phyloP scores from a whole-genome alignment of 2,797 vertebrate genomes.

The Emydoidea blandingii region DNA sequence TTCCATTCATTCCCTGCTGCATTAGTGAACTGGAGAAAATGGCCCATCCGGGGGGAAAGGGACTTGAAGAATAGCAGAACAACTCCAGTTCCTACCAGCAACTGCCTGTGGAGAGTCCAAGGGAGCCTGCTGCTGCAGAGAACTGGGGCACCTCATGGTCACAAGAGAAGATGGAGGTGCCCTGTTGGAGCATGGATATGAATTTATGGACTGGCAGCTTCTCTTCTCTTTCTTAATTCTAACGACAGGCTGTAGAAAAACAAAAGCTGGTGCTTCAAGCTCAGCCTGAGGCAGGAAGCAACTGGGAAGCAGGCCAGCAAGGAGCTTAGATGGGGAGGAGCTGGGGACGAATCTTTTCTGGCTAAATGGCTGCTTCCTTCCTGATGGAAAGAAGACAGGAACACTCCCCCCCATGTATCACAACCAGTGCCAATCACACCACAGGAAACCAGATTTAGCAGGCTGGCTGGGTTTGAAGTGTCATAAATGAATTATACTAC shows the following conservation, averaged over 20 bases:
- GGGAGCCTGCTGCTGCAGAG: not conserved
- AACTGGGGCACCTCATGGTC: not conserved
- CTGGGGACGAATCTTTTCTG: not conserved
- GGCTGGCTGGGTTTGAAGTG: not conserved
- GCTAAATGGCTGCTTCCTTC: not conserved
- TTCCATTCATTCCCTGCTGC: not conserved
- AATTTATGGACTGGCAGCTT: too few relatives aligned
- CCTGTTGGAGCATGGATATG: fast-evolving
- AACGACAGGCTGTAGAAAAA: not conserved
- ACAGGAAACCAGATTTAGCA: not conserved
- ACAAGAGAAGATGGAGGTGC: not conserved
- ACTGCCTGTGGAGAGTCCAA: not conserved
- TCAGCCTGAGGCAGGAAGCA: not conserved
- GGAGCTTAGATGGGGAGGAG: not conserved
- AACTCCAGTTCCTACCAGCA: not conserved
- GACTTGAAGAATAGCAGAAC: not conserved
- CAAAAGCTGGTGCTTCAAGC: not conserved
- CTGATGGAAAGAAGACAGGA: not conserved
- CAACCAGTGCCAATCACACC: not conserved
- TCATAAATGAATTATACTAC: not conserved
- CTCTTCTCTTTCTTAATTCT: not conserved
- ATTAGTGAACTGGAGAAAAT: not conserved
- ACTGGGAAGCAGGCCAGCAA: not conserved
- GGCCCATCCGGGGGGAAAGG: not conserved
- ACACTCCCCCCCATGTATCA: not conserved